Conservation (phyloP, 2,888 invertebrate species). For the Acronicta alni region DNA sequence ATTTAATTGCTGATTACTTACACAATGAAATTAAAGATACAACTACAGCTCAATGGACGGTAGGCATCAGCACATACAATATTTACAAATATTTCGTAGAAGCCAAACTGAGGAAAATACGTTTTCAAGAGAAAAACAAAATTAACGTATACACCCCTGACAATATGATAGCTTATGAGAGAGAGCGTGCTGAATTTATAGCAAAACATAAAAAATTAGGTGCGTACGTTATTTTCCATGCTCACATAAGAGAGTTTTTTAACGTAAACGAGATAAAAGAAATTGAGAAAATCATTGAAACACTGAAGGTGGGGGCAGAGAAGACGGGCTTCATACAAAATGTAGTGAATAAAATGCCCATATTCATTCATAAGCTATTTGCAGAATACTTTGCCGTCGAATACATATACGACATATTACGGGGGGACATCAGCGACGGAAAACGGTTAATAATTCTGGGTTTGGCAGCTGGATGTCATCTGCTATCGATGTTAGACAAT, state of each 20-base stretch:
- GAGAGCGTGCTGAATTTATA: conserved; percentile 27
- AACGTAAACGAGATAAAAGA: conserved; percentile 12
- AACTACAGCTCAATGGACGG: conserved; percentile 11
- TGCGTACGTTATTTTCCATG: conserved; percentile 24
- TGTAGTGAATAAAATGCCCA: conserved; percentile 21
- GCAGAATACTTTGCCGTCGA: too few species aligned
- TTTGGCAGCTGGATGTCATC: too few species aligned
- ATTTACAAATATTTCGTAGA: conserved; percentile 40
- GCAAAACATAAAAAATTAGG: conserved; percentile 38
- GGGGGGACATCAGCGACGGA: background rate
- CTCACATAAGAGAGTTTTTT: conserved; percentile 6
- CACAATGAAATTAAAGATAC: conserved; percentile 16
- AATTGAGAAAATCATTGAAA: conserved; percentile 13
- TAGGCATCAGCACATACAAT: conserved; percentile 16
- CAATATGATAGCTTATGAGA: conserved; percentile 24
- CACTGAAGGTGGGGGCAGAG: conserved; percentile 29
- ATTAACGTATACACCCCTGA: conserved; percentile 31
- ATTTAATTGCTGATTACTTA: conserved; percentile 37
- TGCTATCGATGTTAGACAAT: too few species aligned
- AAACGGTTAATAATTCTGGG: background rate
- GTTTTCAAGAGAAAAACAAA: conserved; percentile 37
- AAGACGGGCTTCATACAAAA: conserved; percentile 32
- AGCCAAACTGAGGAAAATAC: conserved; percentile 32
- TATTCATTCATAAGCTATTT: conserved; percentile 38
- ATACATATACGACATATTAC: conserved; percentile 28